Conservation (phyloP, 2,888 invertebrate species). For the Eristalis pertinax region DNA sequence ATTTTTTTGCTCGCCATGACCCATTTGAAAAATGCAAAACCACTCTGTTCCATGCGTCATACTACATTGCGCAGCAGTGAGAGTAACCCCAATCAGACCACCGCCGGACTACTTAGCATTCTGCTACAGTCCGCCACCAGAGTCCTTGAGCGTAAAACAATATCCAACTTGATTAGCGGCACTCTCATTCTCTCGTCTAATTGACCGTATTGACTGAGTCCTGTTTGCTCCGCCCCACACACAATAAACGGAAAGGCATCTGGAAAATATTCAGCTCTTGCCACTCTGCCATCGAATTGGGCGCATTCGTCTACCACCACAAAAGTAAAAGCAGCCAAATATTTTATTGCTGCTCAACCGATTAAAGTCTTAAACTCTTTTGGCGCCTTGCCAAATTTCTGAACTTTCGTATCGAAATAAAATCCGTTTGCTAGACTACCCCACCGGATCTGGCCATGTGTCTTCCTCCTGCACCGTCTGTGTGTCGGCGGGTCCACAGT, state of each 20-base stretch:
- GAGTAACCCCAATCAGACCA: not conserved
- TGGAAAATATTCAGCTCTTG: not conserved
- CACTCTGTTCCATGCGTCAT: too few relatives aligned
- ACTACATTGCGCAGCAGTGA: too few relatives aligned
- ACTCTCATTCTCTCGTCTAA: not conserved
- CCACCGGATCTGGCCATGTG: not conserved
- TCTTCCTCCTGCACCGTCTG: not conserved
- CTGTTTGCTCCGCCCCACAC: not conserved
- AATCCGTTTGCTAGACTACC: not conserved
- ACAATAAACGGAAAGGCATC: not conserved
- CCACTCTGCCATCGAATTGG: not conserved
- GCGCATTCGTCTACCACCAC: not conserved
- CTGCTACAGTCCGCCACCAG: not conserved
- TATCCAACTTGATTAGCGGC: not conserved
- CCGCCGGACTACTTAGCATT: not conserved
- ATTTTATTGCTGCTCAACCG: constrained; percentile 1
- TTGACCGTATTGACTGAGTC: not conserved
- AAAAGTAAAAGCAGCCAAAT: not conserved
- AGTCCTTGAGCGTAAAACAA: not conserved
- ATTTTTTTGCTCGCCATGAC: too few relatives aligned
- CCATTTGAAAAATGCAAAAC: too few relatives aligned
- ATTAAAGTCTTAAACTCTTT: constrained; percentile 11
- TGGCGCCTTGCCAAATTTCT: constrained; percentile 3
- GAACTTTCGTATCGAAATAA: not conserved
- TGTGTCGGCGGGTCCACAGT: not conserved